Evolutionary conservation across 2,113 vertebrate genomes (phyloP).

Genomic region (Ictalurus punctatus): DNA sequence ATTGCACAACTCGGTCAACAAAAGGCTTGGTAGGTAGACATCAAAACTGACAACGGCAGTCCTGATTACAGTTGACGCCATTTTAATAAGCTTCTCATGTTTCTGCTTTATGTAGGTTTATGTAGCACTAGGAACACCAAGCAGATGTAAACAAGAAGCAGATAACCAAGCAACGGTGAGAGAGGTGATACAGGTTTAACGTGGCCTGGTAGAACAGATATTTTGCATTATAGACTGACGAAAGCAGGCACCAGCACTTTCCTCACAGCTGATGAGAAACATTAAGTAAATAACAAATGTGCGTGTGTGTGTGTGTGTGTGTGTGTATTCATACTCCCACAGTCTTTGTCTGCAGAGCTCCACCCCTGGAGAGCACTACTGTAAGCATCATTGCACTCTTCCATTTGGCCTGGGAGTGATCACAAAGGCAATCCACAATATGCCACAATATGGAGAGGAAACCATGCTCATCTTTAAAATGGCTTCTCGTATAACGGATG

Average conservation of each 20-base stretch:
- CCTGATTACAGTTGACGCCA: not conserved
- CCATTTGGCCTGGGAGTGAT: slow-evolving; percentile 43
- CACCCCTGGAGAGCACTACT: slow-evolving; percentile 48
- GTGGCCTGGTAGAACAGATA: not conserved
- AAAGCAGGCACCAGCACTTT: not conserved
- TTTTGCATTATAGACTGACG: not conserved
- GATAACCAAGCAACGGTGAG: not conserved
- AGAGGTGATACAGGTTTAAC: not conserved
- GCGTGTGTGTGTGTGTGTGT: not conserved
- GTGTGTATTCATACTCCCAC: not conserved
- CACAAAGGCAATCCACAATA: slow-evolving; percentile 43
- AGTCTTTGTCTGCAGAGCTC: slow-evolving; percentile 20
- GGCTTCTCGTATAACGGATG: slow-evolving; percentile 30
- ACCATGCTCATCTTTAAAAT: slow-evolving; percentile 38
- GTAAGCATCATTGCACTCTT: slow-evolving; percentile 50
- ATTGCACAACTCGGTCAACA: not conserved
- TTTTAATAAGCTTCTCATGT: not conserved
- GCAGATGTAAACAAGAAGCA: too few species aligned
- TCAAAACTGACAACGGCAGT: not conserved
- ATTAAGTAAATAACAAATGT: not conserved
- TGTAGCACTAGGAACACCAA: not conserved
- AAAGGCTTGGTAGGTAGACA: too few species aligned
- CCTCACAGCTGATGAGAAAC: not conserved
- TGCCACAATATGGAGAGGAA: slow-evolving; percentile 49
- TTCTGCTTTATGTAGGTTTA: not conserved